Conservation (phyloP, 2,888 invertebrate genomes). For the Gastracanthus pulcherrimus region DNA sequence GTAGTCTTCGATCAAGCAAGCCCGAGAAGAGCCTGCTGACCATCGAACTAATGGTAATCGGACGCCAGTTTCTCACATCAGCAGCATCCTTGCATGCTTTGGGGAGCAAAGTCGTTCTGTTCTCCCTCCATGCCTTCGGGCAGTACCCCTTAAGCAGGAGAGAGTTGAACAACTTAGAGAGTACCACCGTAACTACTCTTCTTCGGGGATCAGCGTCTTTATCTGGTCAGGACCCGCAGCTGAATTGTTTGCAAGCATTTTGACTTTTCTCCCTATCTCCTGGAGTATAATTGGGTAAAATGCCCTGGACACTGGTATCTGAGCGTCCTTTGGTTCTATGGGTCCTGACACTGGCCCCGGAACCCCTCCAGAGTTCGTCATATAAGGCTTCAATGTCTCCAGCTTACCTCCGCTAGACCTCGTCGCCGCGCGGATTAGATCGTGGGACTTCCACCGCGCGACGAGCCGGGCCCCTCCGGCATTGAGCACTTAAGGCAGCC, state of each 20-base stretch:
- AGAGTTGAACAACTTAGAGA: background rate
- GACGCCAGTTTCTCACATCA: conserved; percentile 66
- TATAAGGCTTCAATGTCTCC: too few relatives aligned
- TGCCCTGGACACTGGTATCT: too few relatives aligned
- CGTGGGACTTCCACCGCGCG: too few relatives aligned
- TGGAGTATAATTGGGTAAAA: background rate
- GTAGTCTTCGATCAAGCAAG: conserved; percentile 64
- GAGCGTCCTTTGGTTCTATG: too few relatives aligned
- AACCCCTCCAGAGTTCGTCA: too few relatives aligned
- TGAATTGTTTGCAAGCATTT: background rate
- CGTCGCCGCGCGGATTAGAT: too few relatives aligned
- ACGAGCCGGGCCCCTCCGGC: too few relatives aligned
- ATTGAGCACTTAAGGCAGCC: too few relatives aligned
- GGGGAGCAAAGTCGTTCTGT: conserved; percentile 68
- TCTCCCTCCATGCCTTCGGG: conserved; percentile 64
- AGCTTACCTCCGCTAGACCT: too few relatives aligned
- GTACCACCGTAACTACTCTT: background rate
- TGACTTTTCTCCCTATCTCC: background rate
- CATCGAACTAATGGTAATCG: conserved; percentile 68
- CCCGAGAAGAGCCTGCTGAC: conserved; percentile 66
- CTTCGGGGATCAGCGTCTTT: background rate
- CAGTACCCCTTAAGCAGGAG: background rate
- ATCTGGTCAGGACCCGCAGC: background rate
- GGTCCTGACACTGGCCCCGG: too few relatives aligned
- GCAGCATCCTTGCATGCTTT: conserved; percentile 68